phyloP scores from a whole-genome alignment of 2,113 vertebrate species.

The Anser cygnoides region DNA sequence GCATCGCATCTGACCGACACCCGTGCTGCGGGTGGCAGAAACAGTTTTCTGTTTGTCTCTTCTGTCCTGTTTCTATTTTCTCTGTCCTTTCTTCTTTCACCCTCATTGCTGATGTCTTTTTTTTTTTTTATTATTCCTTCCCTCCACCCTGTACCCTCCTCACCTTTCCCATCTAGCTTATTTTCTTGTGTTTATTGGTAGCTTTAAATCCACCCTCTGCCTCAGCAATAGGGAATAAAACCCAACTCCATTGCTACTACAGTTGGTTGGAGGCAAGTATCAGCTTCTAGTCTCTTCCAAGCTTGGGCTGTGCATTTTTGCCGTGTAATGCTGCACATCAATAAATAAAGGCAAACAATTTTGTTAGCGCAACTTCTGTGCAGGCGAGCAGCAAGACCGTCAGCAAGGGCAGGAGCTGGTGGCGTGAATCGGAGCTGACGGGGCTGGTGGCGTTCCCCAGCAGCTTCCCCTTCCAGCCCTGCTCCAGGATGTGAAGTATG shows the following conservation, averaged over 20 bases:
- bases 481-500: not conserved
- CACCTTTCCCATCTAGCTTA: not conserved
- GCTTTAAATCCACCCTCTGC: not conserved
- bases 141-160: accelerated
- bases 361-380: not conserved
- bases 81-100: not conserved
- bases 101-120: not conserved
- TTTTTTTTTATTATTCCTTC: accelerated
- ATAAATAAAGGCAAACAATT: not conserved
- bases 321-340: not conserved
- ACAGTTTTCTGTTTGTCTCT: not conserved
- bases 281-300: not conserved
- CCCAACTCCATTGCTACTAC: too few species aligned
- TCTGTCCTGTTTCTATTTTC: not conserved
- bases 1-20: not conserved
- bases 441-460: not conserved
- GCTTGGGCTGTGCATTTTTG: not conserved
- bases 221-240: not conserved
- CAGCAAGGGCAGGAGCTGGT: too few species aligned
- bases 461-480: not conserved
- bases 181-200: not conserved
- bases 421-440: too few species aligned
- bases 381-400: not conserved
- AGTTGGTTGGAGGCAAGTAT: not conserved
- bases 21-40: not conserved